phyloP scores from a whole-genome alignment of 1,140 invertebrate genomes.

The Bombus ignitus region DNA sequence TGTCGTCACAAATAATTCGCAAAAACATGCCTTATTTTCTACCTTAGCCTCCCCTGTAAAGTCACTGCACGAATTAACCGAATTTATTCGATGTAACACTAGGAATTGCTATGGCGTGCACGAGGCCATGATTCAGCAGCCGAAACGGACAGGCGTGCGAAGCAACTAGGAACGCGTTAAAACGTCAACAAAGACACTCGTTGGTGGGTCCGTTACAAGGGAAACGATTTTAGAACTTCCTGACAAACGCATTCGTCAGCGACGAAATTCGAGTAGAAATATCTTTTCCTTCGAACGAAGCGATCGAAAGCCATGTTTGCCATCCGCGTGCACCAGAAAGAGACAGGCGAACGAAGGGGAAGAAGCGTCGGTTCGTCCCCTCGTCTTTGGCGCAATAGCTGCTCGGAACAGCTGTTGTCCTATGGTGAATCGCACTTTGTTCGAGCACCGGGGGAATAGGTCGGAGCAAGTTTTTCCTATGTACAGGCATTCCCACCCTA shows the following conservation, averaged over 20 bases:
- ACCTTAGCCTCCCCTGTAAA: not conserved
- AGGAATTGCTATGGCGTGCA: not conserved
- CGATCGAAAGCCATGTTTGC: conserved; percentile 39
- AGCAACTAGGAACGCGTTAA: not conserved
- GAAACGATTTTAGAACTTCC: conserved; percentile 1
- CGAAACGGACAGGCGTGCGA: not conserved
- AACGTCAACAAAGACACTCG: not conserved
- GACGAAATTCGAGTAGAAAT: conserved; percentile 8
- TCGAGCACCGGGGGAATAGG: conserved; percentile 52
- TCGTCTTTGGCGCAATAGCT: conserved; percentile 58
- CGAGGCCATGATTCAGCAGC: not conserved
- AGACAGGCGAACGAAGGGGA: conserved; percentile 32
- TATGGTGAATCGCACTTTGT: conserved; percentile 61
- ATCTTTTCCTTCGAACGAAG: conserved; percentile 9
- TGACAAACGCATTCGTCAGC: not conserved
- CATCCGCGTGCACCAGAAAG: not conserved
- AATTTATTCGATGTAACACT: not conserved
- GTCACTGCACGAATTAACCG: too few species aligned
- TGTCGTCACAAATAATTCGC: too few species aligned
- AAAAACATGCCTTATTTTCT: too few species aligned
- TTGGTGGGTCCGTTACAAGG: not conserved
- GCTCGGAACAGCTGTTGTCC: conserved; percentile 71
- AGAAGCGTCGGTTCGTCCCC: conserved; percentile 60
- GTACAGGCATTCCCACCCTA: conserved; percentile 50
- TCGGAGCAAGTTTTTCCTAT: conserved; percentile 61